phyloP scores from a whole-genome alignment of 2,797 vertebrate species.

The Acanthis flammea region DNA sequence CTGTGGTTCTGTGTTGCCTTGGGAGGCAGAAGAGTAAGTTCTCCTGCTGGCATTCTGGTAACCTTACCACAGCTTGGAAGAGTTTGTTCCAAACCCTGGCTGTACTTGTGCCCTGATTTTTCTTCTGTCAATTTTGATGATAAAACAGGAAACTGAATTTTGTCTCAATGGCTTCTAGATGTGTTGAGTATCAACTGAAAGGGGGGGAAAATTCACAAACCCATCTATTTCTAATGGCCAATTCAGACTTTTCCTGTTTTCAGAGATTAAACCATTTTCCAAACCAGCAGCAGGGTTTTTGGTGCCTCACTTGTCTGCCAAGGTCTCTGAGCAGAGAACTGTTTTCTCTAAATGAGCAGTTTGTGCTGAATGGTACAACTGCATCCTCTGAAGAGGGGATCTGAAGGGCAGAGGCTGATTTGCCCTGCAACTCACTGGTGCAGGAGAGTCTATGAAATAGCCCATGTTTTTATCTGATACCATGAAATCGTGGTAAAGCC shows the following conservation, averaged over 20 bases:
- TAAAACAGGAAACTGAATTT: not conserved
- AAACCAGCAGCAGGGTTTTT: not conserved
- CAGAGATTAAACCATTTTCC: not conserved
- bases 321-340: not conserved
- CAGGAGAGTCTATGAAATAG: not conserved
- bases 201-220: accelerated
- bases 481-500: not conserved
- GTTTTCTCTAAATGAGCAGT: not conserved
- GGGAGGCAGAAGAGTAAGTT: not conserved
- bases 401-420: not conserved
- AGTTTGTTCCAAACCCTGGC: not conserved
- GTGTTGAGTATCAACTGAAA: not conserved
- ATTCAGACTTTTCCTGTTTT: not conserved
- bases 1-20: not conserved
- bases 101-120: not conserved
- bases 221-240: not conserved
- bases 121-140: not conserved
- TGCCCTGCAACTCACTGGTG: no score
- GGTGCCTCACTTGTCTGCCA: not conserved
- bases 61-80: not conserved
- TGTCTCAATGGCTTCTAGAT: not conserved
- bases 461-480: not conserved
- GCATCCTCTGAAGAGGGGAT: not conserved
- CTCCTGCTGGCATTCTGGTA: not conserved
- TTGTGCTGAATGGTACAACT: not conserved